Evolutionary conservation across 2,888 invertebrate genomes (phyloP).

Genomic region (Hartigia nigra): DNA sequence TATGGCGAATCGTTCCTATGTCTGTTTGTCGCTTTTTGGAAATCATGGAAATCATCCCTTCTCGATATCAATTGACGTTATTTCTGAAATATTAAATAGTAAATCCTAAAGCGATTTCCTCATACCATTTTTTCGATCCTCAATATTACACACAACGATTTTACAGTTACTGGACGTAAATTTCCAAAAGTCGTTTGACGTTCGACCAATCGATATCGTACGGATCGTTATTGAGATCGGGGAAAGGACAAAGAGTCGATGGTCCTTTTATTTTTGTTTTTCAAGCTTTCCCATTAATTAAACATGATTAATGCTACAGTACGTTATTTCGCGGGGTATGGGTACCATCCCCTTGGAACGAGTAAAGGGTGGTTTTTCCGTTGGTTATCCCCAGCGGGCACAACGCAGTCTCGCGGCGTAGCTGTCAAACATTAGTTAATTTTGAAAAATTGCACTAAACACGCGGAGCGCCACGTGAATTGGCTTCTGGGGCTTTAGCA

Average conservation of each 20-base stretch:
- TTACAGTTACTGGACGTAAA: neutral
- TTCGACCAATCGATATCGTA: neutral
- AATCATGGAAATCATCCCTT: neutral
- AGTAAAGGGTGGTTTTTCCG: constrained; percentile 2
- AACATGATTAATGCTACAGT: constrained; percentile 54
- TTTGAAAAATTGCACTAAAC: constrained; percentile 64
- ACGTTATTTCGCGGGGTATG: constrained; percentile 27
- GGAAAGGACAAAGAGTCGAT: neutral
- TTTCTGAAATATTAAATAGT: neutral
- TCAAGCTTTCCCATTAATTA: constrained; percentile 47
- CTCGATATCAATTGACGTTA: neutral
- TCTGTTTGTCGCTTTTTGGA: neutral
- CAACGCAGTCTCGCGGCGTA: constrained; percentile 25
- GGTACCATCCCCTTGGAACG: neutral
- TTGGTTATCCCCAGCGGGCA: constrained; percentile 15
- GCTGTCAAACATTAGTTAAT: constrained; percentile 64
- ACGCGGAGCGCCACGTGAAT: constrained; percentile 50
- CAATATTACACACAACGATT: neutral
- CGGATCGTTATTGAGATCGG: neutral
- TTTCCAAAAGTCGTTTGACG: neutral
- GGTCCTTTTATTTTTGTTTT: constrained; percentile 17
- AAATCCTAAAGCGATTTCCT: neutral
- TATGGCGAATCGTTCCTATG: neutral
- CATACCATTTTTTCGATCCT: neutral
- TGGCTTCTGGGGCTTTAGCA: constrained; percentile 55